phyloP scores from a whole-genome alignment of 1,140 invertebrate species.

The Colletes gigas region DNA sequence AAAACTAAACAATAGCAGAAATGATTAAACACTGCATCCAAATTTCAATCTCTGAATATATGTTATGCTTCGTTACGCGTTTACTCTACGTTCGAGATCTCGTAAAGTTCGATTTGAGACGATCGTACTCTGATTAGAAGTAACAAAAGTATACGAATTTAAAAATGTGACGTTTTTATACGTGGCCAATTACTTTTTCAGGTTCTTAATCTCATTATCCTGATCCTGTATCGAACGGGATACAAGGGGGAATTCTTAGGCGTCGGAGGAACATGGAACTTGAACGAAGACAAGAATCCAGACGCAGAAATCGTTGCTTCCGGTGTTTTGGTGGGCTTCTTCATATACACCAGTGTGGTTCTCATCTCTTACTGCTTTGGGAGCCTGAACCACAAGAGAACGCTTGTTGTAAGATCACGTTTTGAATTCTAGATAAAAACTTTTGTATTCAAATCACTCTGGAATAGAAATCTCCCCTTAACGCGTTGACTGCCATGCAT shows the following conservation, averaged over 20 bases:
- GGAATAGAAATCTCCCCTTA: background rate
- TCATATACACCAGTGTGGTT: constrained; percentile 89
- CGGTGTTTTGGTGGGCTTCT: constrained; percentile 91
- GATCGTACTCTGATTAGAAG: background rate
- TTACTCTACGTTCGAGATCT: background rate
- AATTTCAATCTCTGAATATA: background rate
- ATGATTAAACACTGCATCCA: background rate
- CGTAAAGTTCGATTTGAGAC: background rate
- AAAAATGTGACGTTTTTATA: background rate
- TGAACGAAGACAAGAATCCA: constrained; percentile 92
- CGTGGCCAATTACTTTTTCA: constrained; percentile 72
- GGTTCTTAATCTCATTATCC: constrained; percentile 90
- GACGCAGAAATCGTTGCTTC: constrained; percentile 92
- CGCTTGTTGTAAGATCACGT: constrained; percentile 78
- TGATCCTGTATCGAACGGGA: constrained; percentile 91
- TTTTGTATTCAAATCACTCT: background rate
- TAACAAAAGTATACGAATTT: background rate
- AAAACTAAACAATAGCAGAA: background rate
- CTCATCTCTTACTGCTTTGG: constrained; percentile 88
- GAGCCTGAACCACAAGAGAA: constrained; percentile 87
- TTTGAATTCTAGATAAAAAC: constrained; percentile 10
- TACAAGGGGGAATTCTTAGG: constrained; percentile 90
- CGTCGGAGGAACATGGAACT: constrained; percentile 92
- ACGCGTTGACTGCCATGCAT: too few relatives aligned
- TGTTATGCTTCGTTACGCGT: too few relatives aligned